Percentiles rank a stretch among this genome's conserved stretches.
These are phyloP conservation scores for Epinephelus cyanopodus DNA, from an alignment of 2,113 vertebrate genomes.

Conservation along the genomic window DNA sequence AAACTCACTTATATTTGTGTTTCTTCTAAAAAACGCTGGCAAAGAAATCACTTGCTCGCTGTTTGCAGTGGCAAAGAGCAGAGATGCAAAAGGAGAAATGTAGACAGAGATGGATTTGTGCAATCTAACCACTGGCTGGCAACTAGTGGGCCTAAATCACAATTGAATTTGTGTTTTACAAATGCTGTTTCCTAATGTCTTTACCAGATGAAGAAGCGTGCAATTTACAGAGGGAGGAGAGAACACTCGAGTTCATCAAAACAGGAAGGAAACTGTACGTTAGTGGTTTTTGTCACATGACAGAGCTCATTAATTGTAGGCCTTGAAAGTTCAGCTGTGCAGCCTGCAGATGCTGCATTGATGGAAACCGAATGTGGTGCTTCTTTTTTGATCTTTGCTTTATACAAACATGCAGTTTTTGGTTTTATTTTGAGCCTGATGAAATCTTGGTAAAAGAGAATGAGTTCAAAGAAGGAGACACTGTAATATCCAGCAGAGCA, in stretches of 20 bases:
- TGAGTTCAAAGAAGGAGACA: neutral
- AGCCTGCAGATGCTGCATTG: neutral
- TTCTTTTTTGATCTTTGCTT: neutral
- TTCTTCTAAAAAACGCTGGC: neutral
- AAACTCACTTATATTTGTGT: neutral
- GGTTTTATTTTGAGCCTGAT: neutral
- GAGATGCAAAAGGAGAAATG: neutral
- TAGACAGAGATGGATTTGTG: conserved; percentile 5
- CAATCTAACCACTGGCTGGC: neutral
- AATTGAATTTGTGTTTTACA: conserved; percentile 5
- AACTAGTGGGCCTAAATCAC: conserved; percentile 14
- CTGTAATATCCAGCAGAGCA: conserved; percentile 10
- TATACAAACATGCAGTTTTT: neutral
- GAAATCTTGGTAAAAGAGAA: neutral
- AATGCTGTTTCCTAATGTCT: neutral
- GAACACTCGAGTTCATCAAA: neutral
- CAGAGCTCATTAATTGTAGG: neutral
- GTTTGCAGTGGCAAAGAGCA: neutral
- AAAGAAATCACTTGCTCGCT: neutral
- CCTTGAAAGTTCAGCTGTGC: neutral
- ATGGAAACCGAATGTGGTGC: neutral
- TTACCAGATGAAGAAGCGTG: neutral
- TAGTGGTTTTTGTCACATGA: neutral
- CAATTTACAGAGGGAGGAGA: neutral
- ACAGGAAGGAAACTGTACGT: neutral